Conservation (phyloP, 2,797 vertebrate genomes). For the Oreochromis grahami region DNA sequence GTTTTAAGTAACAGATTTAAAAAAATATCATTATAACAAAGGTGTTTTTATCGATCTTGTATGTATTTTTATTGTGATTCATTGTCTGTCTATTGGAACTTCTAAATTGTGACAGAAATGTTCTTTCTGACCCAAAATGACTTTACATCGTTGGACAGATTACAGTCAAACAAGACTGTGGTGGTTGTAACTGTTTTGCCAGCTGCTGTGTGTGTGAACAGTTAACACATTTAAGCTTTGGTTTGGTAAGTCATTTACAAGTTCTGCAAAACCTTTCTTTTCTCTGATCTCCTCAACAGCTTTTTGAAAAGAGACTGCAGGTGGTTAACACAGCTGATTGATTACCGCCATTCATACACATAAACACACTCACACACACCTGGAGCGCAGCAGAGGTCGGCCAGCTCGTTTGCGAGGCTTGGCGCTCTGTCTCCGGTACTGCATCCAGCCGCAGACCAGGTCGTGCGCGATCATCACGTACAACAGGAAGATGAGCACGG, state of each 20-base stretch:
- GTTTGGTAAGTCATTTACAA: not conserved
- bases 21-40: not conserved
- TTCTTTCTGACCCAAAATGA: not conserved
- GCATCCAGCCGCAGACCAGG: conserved; percentile 87
- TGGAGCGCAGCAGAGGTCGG: conserved; percentile 73
- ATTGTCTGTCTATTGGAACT: not conserved
- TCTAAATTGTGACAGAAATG: not conserved
- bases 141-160: not conserved
- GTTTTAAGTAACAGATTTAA: not conserved
- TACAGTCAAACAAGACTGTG: not conserved
- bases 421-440: conserved; percentile 77
- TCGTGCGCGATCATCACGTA: conserved; percentile 90
- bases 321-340: not conserved
- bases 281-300: not conserved
- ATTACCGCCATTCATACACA: not conserved
- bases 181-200: not conserved
- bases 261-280: not conserved
- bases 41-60: not conserved
- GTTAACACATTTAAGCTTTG: not conserved
- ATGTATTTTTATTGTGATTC: not conserved
- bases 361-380: conserved; percentile 59
- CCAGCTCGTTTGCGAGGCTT: conserved; percentile 73
- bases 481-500: conserved; percentile 85
- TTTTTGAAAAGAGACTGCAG: not conserved
- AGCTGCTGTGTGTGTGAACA: not conserved